Conservation (phyloP, 1,140 invertebrate species). For the Formica exsecta region DNA sequence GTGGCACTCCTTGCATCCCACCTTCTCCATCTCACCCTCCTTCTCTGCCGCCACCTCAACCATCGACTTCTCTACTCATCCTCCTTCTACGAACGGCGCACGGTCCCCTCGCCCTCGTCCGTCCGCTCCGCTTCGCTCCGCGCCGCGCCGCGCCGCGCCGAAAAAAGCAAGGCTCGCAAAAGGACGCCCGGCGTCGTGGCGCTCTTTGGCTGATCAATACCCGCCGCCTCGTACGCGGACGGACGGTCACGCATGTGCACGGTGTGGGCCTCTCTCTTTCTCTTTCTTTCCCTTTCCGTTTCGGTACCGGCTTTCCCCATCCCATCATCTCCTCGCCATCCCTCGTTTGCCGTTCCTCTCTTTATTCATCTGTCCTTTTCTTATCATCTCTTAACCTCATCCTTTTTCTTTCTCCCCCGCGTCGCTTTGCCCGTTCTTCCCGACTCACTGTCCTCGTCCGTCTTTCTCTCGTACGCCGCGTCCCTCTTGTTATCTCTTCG, state of each 20-base stretch:
- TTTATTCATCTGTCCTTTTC: conserved; percentile 52
- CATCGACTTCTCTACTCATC: conserved; percentile 49
- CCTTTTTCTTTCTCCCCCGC: conserved; percentile 30
- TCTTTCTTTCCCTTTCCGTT: conserved; percentile 65
- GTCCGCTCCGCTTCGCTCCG: conserved; percentile 17
- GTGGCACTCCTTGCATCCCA: conserved; percentile 69
- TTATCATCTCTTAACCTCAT: conserved; percentile 59
- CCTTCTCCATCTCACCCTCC: conserved; percentile 51
- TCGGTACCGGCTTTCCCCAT: conserved; percentile 31
- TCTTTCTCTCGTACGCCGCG: conserved; percentile 41
- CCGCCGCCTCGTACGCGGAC: conserved; percentile 85
- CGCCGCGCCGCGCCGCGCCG: conserved; percentile 75
- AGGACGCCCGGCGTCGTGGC: conserved; percentile 86
- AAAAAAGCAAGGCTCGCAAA: conserved; percentile 87
- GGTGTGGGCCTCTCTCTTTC: conserved; percentile 76
- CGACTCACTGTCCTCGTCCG: conserved; percentile 29
- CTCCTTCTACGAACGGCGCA: conserved; percentile 57
- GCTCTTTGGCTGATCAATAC: conserved; percentile 87
- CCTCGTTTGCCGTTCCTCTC: conserved; percentile 30
- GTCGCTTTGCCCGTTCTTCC: conserved; percentile 59
- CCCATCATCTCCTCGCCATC: conserved; percentile 26
- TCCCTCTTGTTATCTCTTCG: conserved; percentile 52
- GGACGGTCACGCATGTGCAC: conserved; percentile 87
- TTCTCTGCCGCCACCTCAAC: conserved; percentile 48
- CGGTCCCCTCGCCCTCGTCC: conserved; percentile 65